phyloP scores from a whole-genome alignment of 2,797 vertebrate species.

The Cuculus canorus region DNA sequence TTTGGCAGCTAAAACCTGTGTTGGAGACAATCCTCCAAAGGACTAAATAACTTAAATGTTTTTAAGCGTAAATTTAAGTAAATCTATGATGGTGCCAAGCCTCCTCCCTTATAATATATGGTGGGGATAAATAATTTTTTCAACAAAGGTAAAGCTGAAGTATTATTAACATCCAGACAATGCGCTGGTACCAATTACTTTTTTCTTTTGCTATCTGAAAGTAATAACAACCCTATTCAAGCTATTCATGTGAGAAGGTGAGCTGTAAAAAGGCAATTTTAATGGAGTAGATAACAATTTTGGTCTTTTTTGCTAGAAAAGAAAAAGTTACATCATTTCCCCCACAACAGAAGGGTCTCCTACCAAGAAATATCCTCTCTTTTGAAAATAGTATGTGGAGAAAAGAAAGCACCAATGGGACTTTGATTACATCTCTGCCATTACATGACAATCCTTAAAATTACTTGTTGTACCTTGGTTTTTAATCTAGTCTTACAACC shows the following conservation, averaged over 20 bases:
- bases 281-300: not conserved
- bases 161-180: conserved; percentile 4
- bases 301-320: not conserved
- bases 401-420: not conserved
- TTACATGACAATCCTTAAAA: not conserved
- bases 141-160: not conserved
- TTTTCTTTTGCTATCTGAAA: conserved; percentile 10
- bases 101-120: not conserved
- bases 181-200: not conserved
- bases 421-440: not conserved
- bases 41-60: not conserved
- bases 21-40: not conserved
- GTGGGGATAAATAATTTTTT: conserved; percentile 11
- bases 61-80: conserved; percentile 1
- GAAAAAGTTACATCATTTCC: not conserved
- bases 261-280: conserved; percentile 15
- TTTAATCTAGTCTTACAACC: conserved; percentile 1
- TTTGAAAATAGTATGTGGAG: not conserved
- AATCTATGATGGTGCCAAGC: not conserved
- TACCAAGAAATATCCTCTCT: not conserved
- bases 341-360: not conserved
- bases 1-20: too few relatives aligned
- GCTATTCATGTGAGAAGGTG: not conserved
- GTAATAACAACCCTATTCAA: not conserved
- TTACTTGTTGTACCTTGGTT: not conserved